Percentiles rank a stretch among this genome's conserved stretches.
Conservation (phyloP, 2,797 vertebrate genomes). For the Phalloptychus januarius region DNA sequence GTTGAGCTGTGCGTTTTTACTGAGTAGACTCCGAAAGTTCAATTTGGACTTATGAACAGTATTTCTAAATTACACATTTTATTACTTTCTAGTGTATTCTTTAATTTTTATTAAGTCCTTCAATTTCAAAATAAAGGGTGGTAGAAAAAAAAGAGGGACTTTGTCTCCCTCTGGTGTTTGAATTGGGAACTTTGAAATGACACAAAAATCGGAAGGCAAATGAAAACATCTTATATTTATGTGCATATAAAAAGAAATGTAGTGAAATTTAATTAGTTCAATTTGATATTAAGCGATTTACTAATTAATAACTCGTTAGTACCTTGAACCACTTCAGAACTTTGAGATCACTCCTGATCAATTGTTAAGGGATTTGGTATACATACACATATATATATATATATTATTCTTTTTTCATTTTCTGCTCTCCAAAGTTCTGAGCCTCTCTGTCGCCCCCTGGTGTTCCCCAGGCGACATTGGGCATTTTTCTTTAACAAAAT, state of each 20-base stretch:
- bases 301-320: background rate
- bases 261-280: too few species aligned
- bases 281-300: background rate
- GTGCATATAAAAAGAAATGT: background rate
- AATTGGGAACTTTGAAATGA: background rate
- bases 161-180: constrained; percentile 29
- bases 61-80: background rate
- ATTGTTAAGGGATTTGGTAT: background rate
- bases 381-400: too few species aligned
- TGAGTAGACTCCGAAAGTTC: background rate
- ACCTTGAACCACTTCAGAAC: background rate
- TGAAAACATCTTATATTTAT: background rate
- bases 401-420: too few species aligned
- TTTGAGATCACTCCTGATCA: background rate
- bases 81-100: background rate
- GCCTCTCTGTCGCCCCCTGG: too few species aligned
- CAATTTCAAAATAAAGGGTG: constrained; percentile 22
- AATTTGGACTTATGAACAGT: background rate
- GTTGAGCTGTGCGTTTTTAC: background rate
- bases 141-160: background rate
- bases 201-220: background rate
- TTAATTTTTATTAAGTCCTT: background rate
- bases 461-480: too few species aligned
- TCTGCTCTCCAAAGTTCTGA: too few species aligned
- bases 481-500: constrained; percentile 29